These are phyloP conservation scores for Cheilosia soror DNA, from an alignment of 2,888 invertebrate species.

Conservation along the genomic window DNA sequence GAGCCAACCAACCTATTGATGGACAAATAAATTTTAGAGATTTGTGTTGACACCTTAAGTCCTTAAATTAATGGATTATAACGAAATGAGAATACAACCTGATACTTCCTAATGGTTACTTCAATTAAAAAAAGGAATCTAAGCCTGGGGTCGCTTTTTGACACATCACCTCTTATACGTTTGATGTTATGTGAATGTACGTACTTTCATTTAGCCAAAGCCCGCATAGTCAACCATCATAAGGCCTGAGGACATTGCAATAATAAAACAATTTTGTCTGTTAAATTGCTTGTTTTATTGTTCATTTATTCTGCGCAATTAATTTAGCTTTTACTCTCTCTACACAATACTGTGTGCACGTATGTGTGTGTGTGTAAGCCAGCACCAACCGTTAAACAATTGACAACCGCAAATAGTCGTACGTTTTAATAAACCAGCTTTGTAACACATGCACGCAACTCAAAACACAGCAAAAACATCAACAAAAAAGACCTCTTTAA, in stretches of 20 bases:
- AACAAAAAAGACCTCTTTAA: background rate
- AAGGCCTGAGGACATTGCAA: constrained; percentile 6
- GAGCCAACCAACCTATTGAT: too few relatives aligned
- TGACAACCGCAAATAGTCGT: constrained; percentile 64
- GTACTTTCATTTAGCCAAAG: too few relatives aligned
- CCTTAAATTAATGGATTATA: too few relatives aligned
- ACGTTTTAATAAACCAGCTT: constrained; percentile 69
- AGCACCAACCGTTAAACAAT: constrained; percentile 30
- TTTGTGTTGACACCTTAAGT: too few relatives aligned
- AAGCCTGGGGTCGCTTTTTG: too few relatives aligned
- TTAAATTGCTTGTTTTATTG: constrained; percentile 71
- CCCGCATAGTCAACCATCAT: too few relatives aligned
- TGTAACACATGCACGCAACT: constrained; percentile 66
- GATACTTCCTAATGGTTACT: too few relatives aligned
- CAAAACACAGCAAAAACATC: constrained; percentile 1
- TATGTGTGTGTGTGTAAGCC: constrained; percentile 3
- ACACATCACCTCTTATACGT: too few relatives aligned
- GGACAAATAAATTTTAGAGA: too few relatives aligned
- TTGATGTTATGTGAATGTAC: too few relatives aligned
- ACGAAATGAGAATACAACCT: too few relatives aligned
- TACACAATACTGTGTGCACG: background rate
- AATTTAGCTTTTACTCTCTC: constrained; percentile 59
- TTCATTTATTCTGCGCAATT: constrained; percentile 72
- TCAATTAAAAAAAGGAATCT: too few relatives aligned
- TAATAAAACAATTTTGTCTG: constrained; percentile 54